Percentiles rank a stretch among this genome's conserved stretches.
These are phyloP conservation scores for Cariama cristata DNA, from an alignment of 2,113 vertebrate genomes.

Conservation along the genomic window DNA sequence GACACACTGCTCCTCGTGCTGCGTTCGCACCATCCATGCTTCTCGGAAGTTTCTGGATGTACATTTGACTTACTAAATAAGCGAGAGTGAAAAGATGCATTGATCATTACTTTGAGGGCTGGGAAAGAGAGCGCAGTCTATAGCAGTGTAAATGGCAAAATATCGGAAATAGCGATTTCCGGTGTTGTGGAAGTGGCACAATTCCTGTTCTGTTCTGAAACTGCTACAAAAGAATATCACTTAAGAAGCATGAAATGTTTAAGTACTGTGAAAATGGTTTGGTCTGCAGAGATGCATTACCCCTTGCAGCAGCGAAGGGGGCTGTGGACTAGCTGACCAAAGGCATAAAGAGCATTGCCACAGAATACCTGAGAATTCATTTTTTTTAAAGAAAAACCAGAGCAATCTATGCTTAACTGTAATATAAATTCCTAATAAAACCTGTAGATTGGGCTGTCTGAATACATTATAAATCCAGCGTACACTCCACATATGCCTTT, in stretches of 20 bases:
- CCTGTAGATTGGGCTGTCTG: not conserved
- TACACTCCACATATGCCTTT: not conserved
- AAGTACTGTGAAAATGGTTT: not conserved
- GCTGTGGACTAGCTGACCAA: not conserved
- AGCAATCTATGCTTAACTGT: not conserved
- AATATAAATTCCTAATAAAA: not conserved
- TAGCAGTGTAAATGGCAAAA: not conserved
- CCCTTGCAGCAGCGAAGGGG: accelerated
- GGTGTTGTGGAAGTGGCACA: not conserved
- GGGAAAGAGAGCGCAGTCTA: not conserved
- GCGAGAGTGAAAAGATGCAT: not conserved
- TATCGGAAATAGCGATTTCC: not conserved
- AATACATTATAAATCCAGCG: not conserved
- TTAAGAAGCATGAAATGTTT: not conserved
- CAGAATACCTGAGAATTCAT: not conserved
- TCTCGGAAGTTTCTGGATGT: not conserved
- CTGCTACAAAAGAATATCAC: not conserved
- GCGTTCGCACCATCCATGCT: accelerated
- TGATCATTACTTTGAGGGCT: not conserved
- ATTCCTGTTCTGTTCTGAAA: not conserved
- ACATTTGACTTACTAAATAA: not conserved
- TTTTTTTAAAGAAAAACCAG: not conserved
- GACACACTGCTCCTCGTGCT: accelerated
- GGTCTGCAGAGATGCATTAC: not conserved
- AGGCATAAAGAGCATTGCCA: not conserved